Percentiles rank a stretch among this genome's conserved stretches.
Conservation (phyloP, 2,113 vertebrate genomes). For the Noturus placidus region DNA sequence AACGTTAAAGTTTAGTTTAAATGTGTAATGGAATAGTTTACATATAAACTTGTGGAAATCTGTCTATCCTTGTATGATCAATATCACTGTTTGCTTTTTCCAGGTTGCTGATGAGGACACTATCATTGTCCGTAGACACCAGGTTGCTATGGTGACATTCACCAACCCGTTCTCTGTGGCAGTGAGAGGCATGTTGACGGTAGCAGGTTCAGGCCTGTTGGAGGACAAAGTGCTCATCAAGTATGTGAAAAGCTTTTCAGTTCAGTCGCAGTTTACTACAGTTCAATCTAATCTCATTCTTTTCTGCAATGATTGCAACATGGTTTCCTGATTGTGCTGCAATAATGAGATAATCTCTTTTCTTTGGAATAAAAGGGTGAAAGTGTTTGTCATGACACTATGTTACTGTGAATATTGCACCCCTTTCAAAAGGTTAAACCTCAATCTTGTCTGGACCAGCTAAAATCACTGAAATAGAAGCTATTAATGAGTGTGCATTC, state of each 20-base stretch:
- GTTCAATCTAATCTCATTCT: neutral
- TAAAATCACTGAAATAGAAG: neutral
- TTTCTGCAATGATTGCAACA: neutral
- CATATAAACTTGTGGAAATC: neutral
- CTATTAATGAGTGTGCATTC: neutral
- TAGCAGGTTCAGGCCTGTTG: slow-evolving; percentile 64
- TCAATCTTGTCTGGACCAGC: neutral
- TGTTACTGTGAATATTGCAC: neutral
- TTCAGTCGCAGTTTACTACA: slow-evolving; percentile 14
- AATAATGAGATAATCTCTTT: neutral
- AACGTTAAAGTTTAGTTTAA: neutral
- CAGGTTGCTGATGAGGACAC: slow-evolving; percentile 61
- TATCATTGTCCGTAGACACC: slow-evolving; percentile 38
- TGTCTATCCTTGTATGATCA: neutral
- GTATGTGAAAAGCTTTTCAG: slow-evolving; percentile 53
- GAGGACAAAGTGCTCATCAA: slow-evolving; percentile 54
- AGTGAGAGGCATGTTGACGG: slow-evolving; percentile 64
- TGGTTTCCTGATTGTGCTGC: neutral
- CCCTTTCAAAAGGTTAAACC: neutral
- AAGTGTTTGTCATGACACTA: neutral
- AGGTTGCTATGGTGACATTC: slow-evolving; percentile 62
- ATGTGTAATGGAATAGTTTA: neutral
- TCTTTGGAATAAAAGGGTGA: neutral
- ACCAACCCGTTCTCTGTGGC: slow-evolving; percentile 62
- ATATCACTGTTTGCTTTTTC: neutral